Percentiles rank a stretch among this genome's conserved stretches.
These are phyloP conservation scores for Laticauda laticaudata DNA, from an alignment of 2,113 vertebrate species.

Conservation along the genomic window DNA sequence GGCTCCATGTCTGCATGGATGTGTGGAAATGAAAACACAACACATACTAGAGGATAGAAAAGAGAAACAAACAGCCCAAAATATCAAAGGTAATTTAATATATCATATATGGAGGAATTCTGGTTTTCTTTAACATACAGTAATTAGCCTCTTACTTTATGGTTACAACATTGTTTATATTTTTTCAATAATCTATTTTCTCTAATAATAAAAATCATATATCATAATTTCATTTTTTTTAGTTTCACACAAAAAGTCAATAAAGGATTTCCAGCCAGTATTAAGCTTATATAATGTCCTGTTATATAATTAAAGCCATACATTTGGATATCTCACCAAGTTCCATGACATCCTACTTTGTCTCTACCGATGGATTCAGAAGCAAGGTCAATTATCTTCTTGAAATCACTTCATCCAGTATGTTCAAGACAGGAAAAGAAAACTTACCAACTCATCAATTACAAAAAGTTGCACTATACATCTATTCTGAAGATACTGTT, in stretches of 20 bases:
- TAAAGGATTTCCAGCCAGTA: background rate
- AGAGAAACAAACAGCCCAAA: background rate
- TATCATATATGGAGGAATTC: background rate
- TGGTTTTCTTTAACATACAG: background rate
- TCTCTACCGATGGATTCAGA: background rate
- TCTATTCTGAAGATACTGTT: background rate
- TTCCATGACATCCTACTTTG: background rate
- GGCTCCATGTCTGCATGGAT: too few relatives aligned
- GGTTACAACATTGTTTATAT: background rate
- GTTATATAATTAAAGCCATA: background rate
- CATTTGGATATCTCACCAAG: background rate
- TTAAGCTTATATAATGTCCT: background rate
- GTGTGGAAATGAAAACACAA: accelerated
- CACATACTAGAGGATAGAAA: accelerated
- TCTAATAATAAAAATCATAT: background rate
- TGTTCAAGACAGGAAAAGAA: slow-evolving; percentile 6
- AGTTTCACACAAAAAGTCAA: background rate
- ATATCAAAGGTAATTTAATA: accelerated
- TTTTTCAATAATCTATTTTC: background rate
- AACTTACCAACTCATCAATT: background rate
- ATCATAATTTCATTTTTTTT: background rate
- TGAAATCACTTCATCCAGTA: slow-evolving; percentile 29
- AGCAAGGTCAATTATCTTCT: background rate
- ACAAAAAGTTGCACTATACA: background rate
- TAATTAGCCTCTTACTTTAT: background rate